These are phyloP conservation scores for Ectobius pallidus DNA, from an alignment of 2,888 invertebrate species.

Conservation along the genomic window DNA sequence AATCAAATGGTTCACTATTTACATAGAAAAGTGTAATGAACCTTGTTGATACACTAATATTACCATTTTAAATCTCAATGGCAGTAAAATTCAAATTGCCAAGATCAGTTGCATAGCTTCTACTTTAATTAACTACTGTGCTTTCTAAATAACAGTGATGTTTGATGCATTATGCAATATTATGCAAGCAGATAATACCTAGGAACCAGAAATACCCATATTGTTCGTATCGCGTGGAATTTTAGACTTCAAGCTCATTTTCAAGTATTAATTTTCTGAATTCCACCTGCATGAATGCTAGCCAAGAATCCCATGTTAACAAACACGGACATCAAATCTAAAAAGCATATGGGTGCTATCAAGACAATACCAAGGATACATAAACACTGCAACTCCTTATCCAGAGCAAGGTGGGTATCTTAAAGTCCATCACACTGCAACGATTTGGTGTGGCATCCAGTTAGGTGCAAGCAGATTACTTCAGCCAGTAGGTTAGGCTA, in stretches of 20 bases:
- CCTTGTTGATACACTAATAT: slow-evolving; percentile 9
- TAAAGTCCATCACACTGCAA: slow-evolving; percentile 15
- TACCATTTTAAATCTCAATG: slow-evolving; percentile 8
- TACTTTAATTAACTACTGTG: slow-evolving; percentile 28
- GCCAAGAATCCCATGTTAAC: slow-evolving; percentile 23
- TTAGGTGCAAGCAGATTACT: slow-evolving; percentile 30
- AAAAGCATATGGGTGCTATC: slow-evolving; percentile 29
- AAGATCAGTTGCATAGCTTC: slow-evolving; percentile 25
- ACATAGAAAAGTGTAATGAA: slow-evolving; percentile 27
- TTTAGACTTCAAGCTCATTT: slow-evolving; percentile 10
- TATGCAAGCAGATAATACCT: slow-evolving; percentile 18
- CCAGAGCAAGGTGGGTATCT: slow-evolving; percentile 25
- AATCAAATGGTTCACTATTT: slow-evolving; percentile 16
- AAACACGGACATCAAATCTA: slow-evolving; percentile 25
- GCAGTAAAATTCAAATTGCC: slow-evolving; percentile 24
- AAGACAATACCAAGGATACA: slow-evolving; percentile 31
- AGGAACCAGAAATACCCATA: neutral
- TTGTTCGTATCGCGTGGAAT: no score
- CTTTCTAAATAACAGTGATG: slow-evolving; percentile 28
- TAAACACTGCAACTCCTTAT: slow-evolving; percentile 24
- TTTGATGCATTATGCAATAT: slow-evolving; percentile 22
- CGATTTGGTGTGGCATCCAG: slow-evolving; percentile 27
- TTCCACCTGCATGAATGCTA: slow-evolving; percentile 13
- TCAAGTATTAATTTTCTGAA: slow-evolving; percentile 23
- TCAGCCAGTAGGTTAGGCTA: slow-evolving; percentile 28